Base-by-base conservation (phyloP, 2,888 invertebrate genomes). In the Melanchra persicariae region DNA sequence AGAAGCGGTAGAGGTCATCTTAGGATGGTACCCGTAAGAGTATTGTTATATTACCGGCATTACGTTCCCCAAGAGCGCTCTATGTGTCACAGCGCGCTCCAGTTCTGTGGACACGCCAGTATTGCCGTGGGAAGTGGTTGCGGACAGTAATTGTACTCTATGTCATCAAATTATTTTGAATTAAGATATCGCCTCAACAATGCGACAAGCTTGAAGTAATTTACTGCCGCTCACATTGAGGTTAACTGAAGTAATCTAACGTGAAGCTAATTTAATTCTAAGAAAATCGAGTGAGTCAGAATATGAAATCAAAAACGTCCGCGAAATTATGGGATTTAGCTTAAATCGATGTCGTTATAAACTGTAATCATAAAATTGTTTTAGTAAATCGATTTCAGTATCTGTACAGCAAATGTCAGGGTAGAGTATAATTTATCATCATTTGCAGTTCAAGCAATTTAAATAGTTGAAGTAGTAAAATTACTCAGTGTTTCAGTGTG, bases 1-100 rank as follows among this genome's bases (percentile, higher is more conserved):
- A 81, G 75, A 70, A 75, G 63, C 58, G 66, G 82, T 83, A 80
- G 83, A 82, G 92, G 85, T 89, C 91, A 83, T 74, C 68, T 77
- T 87, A 89, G 67, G 83, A 81, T 90, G 89, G 91, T 60, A 68
- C 81, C 77, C 62, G 71, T 82, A 78, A 81, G 75, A 81, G 74
- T 80, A 84, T 88, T 89, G 90, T 91, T 91, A 91, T 91, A 91
- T 91, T 92, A 92, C 91, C 82, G 81, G 85, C 89, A 91, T 91
- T 92, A 91, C 86, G 86, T 87, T 89, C 87, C 80, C 87, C 82
- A 83, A 90, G 88, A 89, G 89, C 87, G 86, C 85, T 91, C 89
- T 90, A 89, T 93, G 93, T 94, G 94, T 93, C 93, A 93, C 91
- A 87, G 86, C 86, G 84, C 87, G 94, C 91, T 94, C 94, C 84